A percentile compares a stretch with the other conserved stretches of the same genome.
Conservation (phyloP, 2,888 invertebrate genomes). For the Cheilosia urbana region DNA sequence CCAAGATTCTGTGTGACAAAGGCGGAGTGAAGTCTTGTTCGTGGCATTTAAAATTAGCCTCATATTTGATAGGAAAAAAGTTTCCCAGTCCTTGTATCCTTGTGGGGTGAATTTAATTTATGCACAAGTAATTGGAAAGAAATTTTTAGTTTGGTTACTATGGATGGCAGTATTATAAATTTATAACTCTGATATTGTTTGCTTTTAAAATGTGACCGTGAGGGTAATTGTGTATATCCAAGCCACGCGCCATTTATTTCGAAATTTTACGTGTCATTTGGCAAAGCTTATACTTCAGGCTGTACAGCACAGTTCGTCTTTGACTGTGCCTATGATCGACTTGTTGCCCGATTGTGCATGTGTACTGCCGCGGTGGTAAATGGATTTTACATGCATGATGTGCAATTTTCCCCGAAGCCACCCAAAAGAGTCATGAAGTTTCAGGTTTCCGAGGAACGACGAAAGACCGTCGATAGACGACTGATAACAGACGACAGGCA, state of each 20-base stretch:
- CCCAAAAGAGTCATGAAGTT: too few species aligned
- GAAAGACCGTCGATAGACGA: too few species aligned
- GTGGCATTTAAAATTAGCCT: slow-evolving; percentile 21
- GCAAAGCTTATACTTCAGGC: background rate
- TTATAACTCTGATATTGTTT: slow-evolving; percentile 12
- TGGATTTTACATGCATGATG: too few species aligned
- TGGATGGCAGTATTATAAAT: background rate
- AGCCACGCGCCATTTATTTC: slow-evolving; percentile 5
- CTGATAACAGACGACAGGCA: too few species aligned
- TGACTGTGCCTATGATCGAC: background rate
- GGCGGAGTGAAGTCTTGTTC: slow-evolving; percentile 4
- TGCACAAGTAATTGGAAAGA: slow-evolving; percentile 15
- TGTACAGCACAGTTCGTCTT: background rate
- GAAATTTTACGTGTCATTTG: background rate
- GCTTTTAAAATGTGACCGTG: background rate
- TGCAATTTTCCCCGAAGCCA: too few species aligned
- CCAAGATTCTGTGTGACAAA: slow-evolving; percentile 27
- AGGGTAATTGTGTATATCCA: slow-evolving; percentile 10
- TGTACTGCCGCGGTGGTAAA: too few species aligned
- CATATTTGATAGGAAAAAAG: slow-evolving; percentile 21
- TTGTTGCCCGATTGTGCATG: background rate
- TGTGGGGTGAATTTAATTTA: slow-evolving; percentile 39
- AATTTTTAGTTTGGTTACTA: background rate
- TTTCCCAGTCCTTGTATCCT: slow-evolving; percentile 6
- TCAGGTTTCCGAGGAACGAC: too few species aligned